phyloP scores from a whole-genome alignment of 2,888 invertebrate genomes.

The Pteria penguin region DNA sequence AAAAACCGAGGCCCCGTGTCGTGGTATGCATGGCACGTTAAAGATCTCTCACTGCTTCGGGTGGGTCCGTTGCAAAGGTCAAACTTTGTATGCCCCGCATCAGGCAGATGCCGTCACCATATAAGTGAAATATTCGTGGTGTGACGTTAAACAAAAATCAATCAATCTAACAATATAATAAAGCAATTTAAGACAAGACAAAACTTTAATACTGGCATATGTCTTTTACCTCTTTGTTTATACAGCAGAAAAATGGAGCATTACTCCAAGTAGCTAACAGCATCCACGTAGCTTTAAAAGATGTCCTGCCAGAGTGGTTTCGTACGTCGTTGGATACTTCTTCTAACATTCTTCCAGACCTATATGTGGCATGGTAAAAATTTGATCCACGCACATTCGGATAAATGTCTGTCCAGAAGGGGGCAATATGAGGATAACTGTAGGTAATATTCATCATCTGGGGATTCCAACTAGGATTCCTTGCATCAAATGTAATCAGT shows the following conservation, averaged over 20 bases:
- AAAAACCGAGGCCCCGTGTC: too few species aligned
- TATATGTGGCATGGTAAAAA: background rate
- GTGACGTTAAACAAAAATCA: too few species aligned
- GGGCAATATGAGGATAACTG: background rate
- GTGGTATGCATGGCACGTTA: too few species aligned
- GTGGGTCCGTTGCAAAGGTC: too few species aligned
- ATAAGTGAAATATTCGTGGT: too few species aligned
- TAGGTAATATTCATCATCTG: background rate
- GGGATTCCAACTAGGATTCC: background rate
- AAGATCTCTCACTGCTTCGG: too few species aligned
- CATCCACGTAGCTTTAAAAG: conserved; percentile 6
- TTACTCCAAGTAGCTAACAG: conserved; percentile 7
- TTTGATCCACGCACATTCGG: background rate
- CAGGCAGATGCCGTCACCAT: too few species aligned
- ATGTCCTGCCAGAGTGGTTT: background rate
- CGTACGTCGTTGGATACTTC: background rate
- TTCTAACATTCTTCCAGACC: background rate
- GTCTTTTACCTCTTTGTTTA: too few species aligned
- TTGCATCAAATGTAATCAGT: background rate
- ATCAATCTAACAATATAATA: too few species aligned
- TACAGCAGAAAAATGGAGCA: background rate
- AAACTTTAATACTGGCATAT: too few species aligned
- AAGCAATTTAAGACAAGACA: too few species aligned
- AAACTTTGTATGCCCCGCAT: too few species aligned
- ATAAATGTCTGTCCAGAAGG: conserved; percentile 21